Base-by-base conservation (phyloP, 2,888 invertebrate species). In the Brenthis hecate region DNA sequence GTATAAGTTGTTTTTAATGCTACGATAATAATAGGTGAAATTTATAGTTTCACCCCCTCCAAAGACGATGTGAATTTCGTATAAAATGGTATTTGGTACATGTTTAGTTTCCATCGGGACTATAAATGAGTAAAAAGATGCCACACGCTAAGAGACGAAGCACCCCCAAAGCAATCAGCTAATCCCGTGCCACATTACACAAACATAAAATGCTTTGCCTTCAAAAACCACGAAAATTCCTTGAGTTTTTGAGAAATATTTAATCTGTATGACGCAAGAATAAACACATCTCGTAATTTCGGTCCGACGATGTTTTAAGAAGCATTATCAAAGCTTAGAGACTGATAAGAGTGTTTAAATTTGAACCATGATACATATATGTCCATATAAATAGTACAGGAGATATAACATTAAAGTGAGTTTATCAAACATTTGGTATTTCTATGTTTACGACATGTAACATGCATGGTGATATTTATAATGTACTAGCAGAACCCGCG, bases 301-400 rank as follows among this genome's bases (percentile, higher is more conserved):
- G 69, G 65, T 32, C 51, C 48, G 61, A 69, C 69, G 51, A 56
- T 65, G 61, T 69, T 68, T 65, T 65, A 69, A 69, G 65, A 65
- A 36, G 47, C 60, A 61, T 62, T 69, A 69, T 69, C 69, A 66
- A 36, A 48, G 68, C 23, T 51, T 50, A 68, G 58, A 50, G 36
- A 55, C 53, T 69, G 69, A 69, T 69, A 69, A 69, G 19, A 69
- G 6, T 69, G 53, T 69, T 69, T 61, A 65, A 69, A 61, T 60
- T 56, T 57, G 58, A 32, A 63, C 54, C 55, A 36, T 47, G 50
- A 60, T 51, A 51, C 43, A 58, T 36, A 47, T 61, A 50, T 57
- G 14, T 47, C 14, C 19, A 57, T 48, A 55, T 57, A 61, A 56
- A 53, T 61, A 69, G 47, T 55, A 23, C 11, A 56, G 19, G 36